Evolutionary conservation across 2,113 vertebrate genomes (phyloP), one percentile per base, ranked within the genome.

Genomic region (Meles meles): DNA sequence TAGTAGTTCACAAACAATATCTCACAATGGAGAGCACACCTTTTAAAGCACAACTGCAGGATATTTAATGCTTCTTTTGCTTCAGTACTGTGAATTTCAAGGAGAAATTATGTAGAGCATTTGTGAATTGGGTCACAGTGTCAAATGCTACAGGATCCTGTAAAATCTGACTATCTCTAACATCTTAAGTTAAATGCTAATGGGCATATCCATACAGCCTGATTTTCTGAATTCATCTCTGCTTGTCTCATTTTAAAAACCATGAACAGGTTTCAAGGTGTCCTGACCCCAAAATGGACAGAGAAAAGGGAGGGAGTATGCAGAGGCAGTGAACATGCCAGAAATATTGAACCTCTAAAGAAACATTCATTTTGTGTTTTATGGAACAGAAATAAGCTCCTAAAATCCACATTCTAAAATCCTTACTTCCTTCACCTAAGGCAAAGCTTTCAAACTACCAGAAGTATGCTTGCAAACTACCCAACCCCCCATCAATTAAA

Each of bases 141-240:
- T 95, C 90, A 96, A 88, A 90, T 88, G 37, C 84, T 94, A 84
- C 31, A 89, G 74, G 44, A 94, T 27, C 72, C 89, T 93, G 80
- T 87, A 82, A 93, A 95, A 93, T 91, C 17, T 59, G 80, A 95
- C 92, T 79, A 8, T 81, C 90, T 88, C 95, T 95, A 96, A 97
- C 63, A 97, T 79, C 81, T 90, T 95, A 90, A 95, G 95, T 89
- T 67, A 93, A 88, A 96, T 94, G 88, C 77, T 94, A 95, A 86
- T 83, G 31, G 59, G 44, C 77, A 93, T 59, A 88, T 34, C 39
- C 49, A 65, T 29, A 72, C 18, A 86, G 82, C 39, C 42, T 23
- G 57, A 77, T 81, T 97, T 93, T 88, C 76, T 92, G 84, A 95
- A 81, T 94, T 95, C 59, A 61, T 83, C 39, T 95, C 63, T 49